Evolutionary conservation across 2,113 vertebrate species (phyloP), one percentile per base, ranked within the genome.

Genomic region (Phylloscopus trochilus): DNA sequence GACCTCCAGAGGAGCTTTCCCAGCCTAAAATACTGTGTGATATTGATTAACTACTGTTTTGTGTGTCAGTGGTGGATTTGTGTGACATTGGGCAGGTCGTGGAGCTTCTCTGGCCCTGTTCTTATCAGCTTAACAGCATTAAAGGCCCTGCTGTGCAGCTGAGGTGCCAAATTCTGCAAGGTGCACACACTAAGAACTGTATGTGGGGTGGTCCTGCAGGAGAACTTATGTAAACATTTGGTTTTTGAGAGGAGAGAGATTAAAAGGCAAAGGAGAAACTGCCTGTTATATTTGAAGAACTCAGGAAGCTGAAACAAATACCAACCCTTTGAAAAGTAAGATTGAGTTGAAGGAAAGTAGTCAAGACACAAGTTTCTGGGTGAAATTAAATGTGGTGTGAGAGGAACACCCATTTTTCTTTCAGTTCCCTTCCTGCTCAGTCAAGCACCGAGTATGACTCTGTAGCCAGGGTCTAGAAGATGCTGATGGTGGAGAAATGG

Each of bases 121-220:
- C 90, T 92, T 67, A 75, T 1, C 73, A 17, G 77, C 77, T 67
- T 74, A 74, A 33, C 7, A 56, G 87, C 77, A 62, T 91, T 83
- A 86, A 27, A 11, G 58, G 11, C 22, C 30, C 79, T 18, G 1
- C 85, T 83, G 55, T 49, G 91, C 39, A 35, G n/a, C 44, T 41
- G 64, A 70, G 72, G 13, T 22, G 75, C 55, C 87, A 22, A 83
- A 24, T 11, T 5, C 62, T 37, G 46, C 49, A n/a, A 22, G 66
- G 35, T 22, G 31, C 30, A 20, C 15, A 8, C 18, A 9, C 79
- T 30, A 2, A 30, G 83, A 35, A 6, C 43, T 41, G 3, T 1
- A 0, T 0, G 7, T 9, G 66, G 39, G 41, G 51, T 66, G 0
- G 2, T 52, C 64, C 68, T 72, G 33, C 18, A 0, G 33, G 67